A percentile compares a stretch with the other conserved stretches of the same genome.
Evolutionary conservation across 2,888 invertebrate genomes (phyloP).

Genomic region (Anagyrus pseudococci): DNA sequence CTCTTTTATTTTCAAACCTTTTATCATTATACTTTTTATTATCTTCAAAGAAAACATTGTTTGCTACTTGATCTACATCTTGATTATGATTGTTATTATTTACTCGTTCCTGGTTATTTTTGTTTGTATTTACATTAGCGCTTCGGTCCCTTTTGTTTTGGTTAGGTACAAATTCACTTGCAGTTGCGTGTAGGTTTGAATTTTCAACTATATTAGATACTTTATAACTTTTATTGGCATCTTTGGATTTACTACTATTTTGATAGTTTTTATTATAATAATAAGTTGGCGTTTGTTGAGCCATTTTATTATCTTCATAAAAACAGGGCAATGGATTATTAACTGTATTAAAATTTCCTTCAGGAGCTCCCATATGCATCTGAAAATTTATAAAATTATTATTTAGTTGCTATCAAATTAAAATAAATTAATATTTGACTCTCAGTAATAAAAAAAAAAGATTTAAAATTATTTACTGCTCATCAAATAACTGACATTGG

Average conservation of each 20-base stretch:
- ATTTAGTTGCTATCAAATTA: background rate
- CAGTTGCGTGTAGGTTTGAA: conserved; percentile 67
- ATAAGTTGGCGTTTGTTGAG: conserved; percentile 21
- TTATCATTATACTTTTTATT: conserved; percentile 42
- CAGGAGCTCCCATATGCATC: conserved; percentile 3
- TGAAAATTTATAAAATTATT: conserved; percentile 5
- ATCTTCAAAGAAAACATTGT: conserved; percentile 34
- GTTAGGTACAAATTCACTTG: conserved; percentile 68
- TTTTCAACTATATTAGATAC: conserved; percentile 35
- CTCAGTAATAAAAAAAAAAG: too few relatives aligned
- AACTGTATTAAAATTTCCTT: conserved; percentile 7
- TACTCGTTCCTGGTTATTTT: conserved; percentile 22
- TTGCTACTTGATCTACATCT: conserved; percentile 16
- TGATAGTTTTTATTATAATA: conserved; percentile 34
- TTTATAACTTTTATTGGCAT: conserved; percentile 27
- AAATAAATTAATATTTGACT: background rate
- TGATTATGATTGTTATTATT: conserved; percentile 29
- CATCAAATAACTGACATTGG: too few relatives aligned
- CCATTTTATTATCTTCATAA: conserved; percentile 37
- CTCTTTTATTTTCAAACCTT: conserved; percentile 41
- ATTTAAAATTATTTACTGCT: too few relatives aligned
- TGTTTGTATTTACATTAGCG: conserved; percentile 39
- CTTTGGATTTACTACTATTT: conserved; percentile 33
- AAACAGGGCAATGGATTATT: conserved; percentile 32
- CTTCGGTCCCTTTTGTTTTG: conserved; percentile 33